Evolutionary conservation across 2,113 vertebrate genomes (phyloP), one percentile per base, ranked within the genome.

Genomic region (Embiotoca jacksoni): DNA sequence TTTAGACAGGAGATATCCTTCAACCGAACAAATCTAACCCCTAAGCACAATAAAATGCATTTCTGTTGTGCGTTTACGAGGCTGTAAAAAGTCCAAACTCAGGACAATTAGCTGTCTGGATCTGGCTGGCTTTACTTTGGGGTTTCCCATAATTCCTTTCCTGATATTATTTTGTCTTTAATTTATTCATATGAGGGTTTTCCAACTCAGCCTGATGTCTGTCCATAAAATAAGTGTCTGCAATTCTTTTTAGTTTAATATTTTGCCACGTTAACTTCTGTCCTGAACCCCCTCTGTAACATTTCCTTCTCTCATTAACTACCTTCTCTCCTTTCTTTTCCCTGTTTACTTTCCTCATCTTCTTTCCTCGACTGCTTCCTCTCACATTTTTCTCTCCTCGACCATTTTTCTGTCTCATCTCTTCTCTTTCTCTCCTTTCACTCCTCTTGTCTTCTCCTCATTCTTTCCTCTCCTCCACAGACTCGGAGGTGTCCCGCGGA

Each of bases 401-500:
- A 31, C 11, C 23, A 23, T 50, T n/a, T 4, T 47, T 7, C 6
- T 5, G 23, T 55, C 3, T 75, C 39, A 13, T 3, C 44, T 16
- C 30, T 62, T 47, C 50, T 66, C 7, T 6, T 46, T 13, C 16
- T 70, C 16, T 15, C 36, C 49, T 62, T 49, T 44, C 50, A 46
- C 30, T 59, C 30, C 59, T 44, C 47, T 58, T 4, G 35, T 83
- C 41, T 7, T 10, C 23, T 44, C 33, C 33, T 47, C 15, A 23
- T 31, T 35, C 64, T 32, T 23, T 41, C 37, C 9, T 14, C 37
- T n/a, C 31, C 7, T 16, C 1, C 36, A 5, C 78, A 55, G 54
- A 65, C 33, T 50, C 68, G 30, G 7, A 58, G 30, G 57, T 57
- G 49, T 80, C 91, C 78, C 60, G 80, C 65, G 67, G 85, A 82